Evolutionary conservation across 2,888 invertebrate species (phyloP), one percentile per base, ranked within the genome.

Genomic region (Nebria brevicollis): DNA sequence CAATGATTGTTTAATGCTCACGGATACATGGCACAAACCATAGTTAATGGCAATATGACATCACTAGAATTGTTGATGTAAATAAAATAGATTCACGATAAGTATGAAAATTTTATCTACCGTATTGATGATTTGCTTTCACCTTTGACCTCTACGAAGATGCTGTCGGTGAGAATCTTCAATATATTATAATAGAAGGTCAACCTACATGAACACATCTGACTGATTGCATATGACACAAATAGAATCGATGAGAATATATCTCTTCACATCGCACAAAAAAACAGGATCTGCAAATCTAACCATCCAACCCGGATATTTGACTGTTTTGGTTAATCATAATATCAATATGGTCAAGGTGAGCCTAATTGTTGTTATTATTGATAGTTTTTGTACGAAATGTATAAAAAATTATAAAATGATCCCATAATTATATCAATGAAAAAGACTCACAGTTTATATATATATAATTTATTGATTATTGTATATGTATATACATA

Each of bases 121-220:
- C 54, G 54, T 54, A 54, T 54, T 54, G 54, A 13, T 54, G 54
- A 54, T 54, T 54, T 54, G 54, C 54, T 54, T 54, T 54, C 54
- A 54, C 54, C 54, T 54, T 54, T 54, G 54, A 54, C 54, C 54
- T 54, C 54, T 54, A 54, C 54, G 54, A 54, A 54, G 7, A 54
- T 8, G 13, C 54, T 54, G 7, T 13, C 8, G 54, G 54, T 54
- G 54, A 54, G 54, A 54, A 54, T 54, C 54, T 54, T 54, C 54
- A 54, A 54, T 54, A 54, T 54, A 54, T 54, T 54, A 54, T 54
- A 54, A 54, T 54, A 54, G 54, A 54, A 54, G 54, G 54, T 54
- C 54, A 54, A 11, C 54, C 13, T 54, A 13, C 54, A 54, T 54
- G 54, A 54, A 54, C 54, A 54, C 54, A 13, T 54, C 13, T 54